A percentile compares a stretch with the other conserved stretches of the same genome.
Conservation (phyloP, 1,140 invertebrate species). For the Drosophila hydei region DNA sequence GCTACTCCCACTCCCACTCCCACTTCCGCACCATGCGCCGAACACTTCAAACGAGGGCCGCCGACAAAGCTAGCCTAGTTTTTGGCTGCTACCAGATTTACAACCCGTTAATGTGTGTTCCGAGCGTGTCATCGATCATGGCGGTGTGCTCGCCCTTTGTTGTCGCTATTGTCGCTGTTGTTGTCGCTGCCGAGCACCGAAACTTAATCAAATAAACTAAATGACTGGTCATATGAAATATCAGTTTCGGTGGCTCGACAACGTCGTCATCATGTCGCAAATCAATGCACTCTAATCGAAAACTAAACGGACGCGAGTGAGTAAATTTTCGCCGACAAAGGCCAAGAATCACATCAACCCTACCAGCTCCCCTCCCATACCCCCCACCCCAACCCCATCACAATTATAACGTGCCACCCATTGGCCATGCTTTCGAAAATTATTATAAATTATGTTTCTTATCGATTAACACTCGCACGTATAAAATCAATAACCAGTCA, state of each 20-base stretch:
- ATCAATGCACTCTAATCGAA: constrained; percentile 80
- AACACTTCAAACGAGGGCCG: constrained; percentile 59
- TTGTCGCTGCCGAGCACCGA: constrained; percentile 32
- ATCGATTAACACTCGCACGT: constrained; percentile 36
- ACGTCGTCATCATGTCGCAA: constrained; percentile 72
- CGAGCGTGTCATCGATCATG: constrained; percentile 75
- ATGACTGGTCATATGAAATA: constrained; percentile 66
- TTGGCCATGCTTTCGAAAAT: constrained; percentile 74
- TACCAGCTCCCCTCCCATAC: neutral
- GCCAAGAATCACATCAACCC: constrained; percentile 42
- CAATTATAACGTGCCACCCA: constrained; percentile 17
- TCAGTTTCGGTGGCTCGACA: constrained; percentile 55
- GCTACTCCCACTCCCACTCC: constrained; percentile 11
- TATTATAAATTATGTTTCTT: constrained; percentile 82
- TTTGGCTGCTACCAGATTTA: constrained; percentile 67
- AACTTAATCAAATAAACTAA: constrained; percentile 82
- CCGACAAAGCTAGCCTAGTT: constrained; percentile 53
- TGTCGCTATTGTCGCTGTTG: constrained; percentile 33
- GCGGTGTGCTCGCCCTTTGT: constrained; percentile 71
- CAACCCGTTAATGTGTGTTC: constrained; percentile 80
- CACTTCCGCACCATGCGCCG: neutral
- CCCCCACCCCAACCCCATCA: neutral
- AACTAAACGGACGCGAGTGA: constrained; percentile 73
- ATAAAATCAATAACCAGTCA: constrained; percentile 42
- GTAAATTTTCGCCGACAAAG: constrained; percentile 79